phyloP scores from a whole-genome alignment of 2,113 vertebrate genomes.

The Rhadina sibilatrix region DNA sequence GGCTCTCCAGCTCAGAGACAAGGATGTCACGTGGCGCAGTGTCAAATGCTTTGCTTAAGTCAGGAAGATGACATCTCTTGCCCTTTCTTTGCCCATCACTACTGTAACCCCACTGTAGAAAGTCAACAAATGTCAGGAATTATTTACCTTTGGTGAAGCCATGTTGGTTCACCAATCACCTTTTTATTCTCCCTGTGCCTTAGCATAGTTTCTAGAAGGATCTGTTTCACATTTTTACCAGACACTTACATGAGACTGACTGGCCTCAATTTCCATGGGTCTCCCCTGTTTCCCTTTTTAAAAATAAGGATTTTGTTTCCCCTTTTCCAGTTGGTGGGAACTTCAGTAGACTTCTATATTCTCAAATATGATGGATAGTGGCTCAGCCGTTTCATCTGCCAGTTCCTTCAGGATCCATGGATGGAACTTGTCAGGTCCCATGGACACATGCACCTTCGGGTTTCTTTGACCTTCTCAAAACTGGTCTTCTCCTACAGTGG shows the following conservation, averaged over 20 bases:
- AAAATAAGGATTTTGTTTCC: not conserved
- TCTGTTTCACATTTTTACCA: not conserved
- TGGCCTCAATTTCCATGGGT: not conserved
- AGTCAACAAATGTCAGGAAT: not conserved
- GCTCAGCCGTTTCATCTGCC: not conserved
- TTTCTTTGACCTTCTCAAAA: not conserved
- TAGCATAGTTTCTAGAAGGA: not conserved
- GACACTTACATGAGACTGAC: not conserved
- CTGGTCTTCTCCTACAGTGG: not conserved
- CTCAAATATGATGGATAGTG: not conserved
- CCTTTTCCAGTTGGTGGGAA: not conserved
- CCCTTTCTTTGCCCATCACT: not conserved
- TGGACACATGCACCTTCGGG: rapidly evolving
- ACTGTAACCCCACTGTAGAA: not conserved
- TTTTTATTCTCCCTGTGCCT: not conserved
- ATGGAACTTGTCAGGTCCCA: not conserved
- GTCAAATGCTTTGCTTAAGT: not conserved
- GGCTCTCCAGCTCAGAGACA: not conserved
- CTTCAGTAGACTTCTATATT: not conserved
- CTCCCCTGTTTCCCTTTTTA: not conserved
- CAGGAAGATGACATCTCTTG: not conserved
- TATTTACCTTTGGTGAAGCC: not conserved
- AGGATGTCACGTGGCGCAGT: not conserved
- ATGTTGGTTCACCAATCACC: not conserved
- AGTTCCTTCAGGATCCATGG: rapidly evolving